Conservation (phyloP, 37 sponge, comb jelly and placozoan genomes). For the Mnemiopsis leidyi region DNA sequence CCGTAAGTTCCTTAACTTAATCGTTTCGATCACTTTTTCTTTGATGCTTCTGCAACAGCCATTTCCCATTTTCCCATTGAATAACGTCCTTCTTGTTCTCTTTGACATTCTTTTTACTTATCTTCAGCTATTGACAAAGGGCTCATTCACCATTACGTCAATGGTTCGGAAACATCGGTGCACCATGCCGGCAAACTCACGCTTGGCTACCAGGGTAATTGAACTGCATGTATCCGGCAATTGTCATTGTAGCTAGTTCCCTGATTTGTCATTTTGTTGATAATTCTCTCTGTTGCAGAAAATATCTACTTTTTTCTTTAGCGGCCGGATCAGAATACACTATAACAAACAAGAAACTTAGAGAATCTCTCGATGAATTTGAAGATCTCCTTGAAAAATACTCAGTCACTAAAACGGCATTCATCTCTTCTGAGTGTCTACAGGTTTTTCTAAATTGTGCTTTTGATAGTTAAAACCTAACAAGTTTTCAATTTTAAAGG, state of each 20-base stretch:
- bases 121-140: slow-evolving; percentile 45
- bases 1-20: too few species aligned
- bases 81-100: too few species aligned
- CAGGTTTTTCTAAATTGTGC: too few species aligned
- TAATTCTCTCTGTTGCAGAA: too few species aligned
- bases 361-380: slow-evolving; percentile 4
- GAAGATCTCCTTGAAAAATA: slow-evolving; percentile 39
- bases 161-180: neutral
- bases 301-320: too few species aligned
- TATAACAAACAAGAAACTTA: neutral
- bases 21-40: neutral
- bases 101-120: too few species aligned
- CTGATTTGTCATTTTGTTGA: neutral
- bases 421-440: neutral
- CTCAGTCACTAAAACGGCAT: neutral
- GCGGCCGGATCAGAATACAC: slow-evolving; percentile 3
- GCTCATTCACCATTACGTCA: slow-evolving; percentile 7
- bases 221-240: neutral
- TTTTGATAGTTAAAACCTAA: too few species aligned
- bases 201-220: slow-evolving; percentile 25
- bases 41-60: neutral
- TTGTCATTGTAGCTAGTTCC: too few species aligned
- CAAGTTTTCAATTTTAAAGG: too few species aligned
- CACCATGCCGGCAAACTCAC: neutral
- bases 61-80: neutral